Percentiles rank a stretch among this genome's conserved stretches.
phyloP scores from a whole-genome alignment of 2,797 vertebrate species.

The Taeniopygia guttata region DNA sequence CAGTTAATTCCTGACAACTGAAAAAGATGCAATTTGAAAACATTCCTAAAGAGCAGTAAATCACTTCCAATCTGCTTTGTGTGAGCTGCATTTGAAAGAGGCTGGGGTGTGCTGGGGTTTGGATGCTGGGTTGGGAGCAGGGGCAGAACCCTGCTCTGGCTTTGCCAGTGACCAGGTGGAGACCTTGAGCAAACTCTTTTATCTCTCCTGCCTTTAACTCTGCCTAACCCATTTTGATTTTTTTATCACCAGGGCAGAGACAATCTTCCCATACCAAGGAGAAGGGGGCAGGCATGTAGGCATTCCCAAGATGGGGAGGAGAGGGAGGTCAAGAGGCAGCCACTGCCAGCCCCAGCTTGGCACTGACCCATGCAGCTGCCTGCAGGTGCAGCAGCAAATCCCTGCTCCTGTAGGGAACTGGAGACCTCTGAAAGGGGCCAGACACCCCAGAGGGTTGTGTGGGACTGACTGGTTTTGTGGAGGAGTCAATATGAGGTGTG shows the following conservation, averaged over 20 bases:
- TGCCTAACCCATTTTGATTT: background rate
- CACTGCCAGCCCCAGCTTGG: conserved; percentile 47
- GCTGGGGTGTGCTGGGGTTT: background rate
- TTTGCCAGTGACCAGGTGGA: background rate
- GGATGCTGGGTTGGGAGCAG: background rate
- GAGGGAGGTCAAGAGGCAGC: background rate
- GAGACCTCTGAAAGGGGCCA: background rate
- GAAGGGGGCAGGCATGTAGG: background rate
- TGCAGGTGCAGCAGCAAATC: conserved; percentile 4
- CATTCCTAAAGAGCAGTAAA: background rate
- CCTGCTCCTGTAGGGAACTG: background rate
- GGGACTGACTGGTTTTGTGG: background rate
- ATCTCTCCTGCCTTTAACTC: background rate
- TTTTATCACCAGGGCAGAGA: background rate
- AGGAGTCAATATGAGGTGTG: background rate
- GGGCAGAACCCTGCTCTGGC: background rate
- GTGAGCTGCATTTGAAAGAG: background rate
- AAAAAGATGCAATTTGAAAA: background rate
- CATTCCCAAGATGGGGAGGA: background rate
- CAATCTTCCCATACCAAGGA: background rate
- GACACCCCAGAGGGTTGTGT: background rate
- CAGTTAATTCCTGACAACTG: conserved; percentile 9
- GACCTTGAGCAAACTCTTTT: background rate
- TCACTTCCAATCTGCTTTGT: background rate
- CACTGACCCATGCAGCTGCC: background rate